Evolutionary conservation across 2,797 vertebrate species (phyloP).

Genomic region (Anas bahamensis): DNA sequence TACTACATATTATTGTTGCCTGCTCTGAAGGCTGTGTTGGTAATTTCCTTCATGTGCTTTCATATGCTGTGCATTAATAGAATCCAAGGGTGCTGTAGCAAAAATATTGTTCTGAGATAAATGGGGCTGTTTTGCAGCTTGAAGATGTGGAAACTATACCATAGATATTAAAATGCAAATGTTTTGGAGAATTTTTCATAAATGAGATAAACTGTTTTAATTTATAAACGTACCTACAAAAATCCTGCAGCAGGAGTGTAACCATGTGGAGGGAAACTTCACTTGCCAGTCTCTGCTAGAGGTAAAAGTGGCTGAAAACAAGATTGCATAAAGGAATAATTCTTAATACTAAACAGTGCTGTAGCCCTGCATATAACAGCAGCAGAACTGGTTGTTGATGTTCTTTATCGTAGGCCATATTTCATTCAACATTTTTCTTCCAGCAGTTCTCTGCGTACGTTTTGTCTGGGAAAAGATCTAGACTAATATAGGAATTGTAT

Average conservation of each 20-base stretch:
- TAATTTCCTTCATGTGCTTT: neutral
- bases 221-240: neutral
- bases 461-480: neutral
- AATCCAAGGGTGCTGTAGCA: neutral
- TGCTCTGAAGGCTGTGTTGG: neutral
- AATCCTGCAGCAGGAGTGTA: neutral
- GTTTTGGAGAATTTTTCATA: neutral
- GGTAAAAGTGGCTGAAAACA: neutral
- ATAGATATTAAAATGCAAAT: neutral
- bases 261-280: neutral
- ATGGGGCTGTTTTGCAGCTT: neutral
- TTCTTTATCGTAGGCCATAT: neutral
- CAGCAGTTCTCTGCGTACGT: neutral
- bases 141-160: neutral
- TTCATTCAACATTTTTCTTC: neutral
- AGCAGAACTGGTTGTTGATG: neutral
- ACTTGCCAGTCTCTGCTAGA: neutral
- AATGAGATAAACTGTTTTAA: neutral
- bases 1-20: neutral
- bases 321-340: fast-evolving
- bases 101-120: neutral
- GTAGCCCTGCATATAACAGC: neutral
- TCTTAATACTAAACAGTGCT: neutral
- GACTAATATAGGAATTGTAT: neutral
- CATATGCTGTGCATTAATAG: neutral